These are phyloP conservation scores for Aricia artaxerxes DNA, from an alignment of 2,888 invertebrate species.

Conservation along the genomic window DNA sequence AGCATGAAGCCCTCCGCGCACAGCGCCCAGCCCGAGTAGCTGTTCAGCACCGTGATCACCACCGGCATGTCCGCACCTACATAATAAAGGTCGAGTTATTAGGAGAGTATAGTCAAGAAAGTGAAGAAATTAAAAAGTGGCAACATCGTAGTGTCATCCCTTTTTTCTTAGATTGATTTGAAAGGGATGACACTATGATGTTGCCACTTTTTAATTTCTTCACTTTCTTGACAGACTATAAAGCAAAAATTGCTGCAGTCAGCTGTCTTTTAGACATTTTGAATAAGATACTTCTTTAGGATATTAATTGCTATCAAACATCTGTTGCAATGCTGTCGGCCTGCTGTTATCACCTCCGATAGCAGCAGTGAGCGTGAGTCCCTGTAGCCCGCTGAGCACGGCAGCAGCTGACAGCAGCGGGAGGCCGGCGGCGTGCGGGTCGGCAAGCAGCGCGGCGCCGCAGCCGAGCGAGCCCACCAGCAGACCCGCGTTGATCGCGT, in stretches of 20 bases:
- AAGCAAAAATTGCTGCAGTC: too few species aligned
- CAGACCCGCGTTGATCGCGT: constrained; percentile 86
- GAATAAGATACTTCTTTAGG: too few species aligned
- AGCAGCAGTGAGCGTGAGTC: constrained; percentile 92
- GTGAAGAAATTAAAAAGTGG: too few species aligned
- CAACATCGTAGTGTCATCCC: too few species aligned
- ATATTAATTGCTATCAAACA: background rate
- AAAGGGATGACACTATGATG: too few species aligned
- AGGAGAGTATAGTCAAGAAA: too few species aligned
- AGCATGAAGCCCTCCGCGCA: constrained; percentile 97
- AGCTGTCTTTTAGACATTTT: too few species aligned
- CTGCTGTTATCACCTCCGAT: constrained; percentile 85
- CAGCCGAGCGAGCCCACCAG: constrained; percentile 86
- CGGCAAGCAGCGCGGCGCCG: constrained; percentile 83
- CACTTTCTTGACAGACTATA: too few species aligned
- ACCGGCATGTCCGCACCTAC: constrained; percentile 96
- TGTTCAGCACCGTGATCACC: constrained; percentile 94
- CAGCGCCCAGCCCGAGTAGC: constrained; percentile 95
- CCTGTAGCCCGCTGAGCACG: constrained; percentile 89
- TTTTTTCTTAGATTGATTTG: too few species aligned
- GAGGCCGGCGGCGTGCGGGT: constrained; percentile 84
- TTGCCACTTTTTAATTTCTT: too few species aligned
- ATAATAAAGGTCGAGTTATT: background rate
- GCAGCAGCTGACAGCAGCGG: constrained; percentile 88
- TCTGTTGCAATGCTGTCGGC: background rate